Evolutionary conservation across 2,797 vertebrate species (phyloP).

Genomic region (Peromyscus melanophrys): DNA sequence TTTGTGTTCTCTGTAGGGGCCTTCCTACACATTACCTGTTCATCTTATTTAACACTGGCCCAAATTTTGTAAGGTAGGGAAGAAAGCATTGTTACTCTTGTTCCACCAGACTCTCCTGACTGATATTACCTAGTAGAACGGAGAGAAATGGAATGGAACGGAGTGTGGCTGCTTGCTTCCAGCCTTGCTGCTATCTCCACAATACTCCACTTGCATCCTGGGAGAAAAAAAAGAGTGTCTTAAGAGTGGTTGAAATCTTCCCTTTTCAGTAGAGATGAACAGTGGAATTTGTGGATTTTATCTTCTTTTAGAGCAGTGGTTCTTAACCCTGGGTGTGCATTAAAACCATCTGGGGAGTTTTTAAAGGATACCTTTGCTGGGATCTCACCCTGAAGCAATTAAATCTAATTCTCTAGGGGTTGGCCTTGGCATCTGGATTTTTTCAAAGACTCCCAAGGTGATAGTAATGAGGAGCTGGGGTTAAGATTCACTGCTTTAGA

Average conservation of each 20-base stretch:
- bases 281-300: neutral
- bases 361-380: conserved; percentile 51
- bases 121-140: neutral
- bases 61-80: neutral
- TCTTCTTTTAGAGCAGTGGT: conserved; percentile 46
- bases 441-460: conserved; percentile 58
- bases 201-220: neutral
- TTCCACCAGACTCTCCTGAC: neutral
- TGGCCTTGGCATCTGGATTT: conserved; percentile 54
- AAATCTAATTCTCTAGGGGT: conserved; percentile 49
- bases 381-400: conserved; percentile 71
- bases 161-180: neutral
- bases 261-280: neutral
- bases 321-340: conserved; percentile 61
- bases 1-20: neutral
- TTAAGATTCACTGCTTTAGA: conserved; percentile 67
- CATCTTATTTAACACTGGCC: neutral
- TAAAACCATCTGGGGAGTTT: conserved; percentile 61
- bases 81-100: neutral
- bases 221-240: neutral
- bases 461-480: conserved; percentile 23
- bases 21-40: neutral
- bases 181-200: neutral
- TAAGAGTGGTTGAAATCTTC: neutral
- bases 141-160: neutral